Percentiles rank a stretch among this genome's conserved stretches.
Evolutionary conservation across 2,888 invertebrate genomes (phyloP).

Genomic region (Dynastes hyllus): DNA sequence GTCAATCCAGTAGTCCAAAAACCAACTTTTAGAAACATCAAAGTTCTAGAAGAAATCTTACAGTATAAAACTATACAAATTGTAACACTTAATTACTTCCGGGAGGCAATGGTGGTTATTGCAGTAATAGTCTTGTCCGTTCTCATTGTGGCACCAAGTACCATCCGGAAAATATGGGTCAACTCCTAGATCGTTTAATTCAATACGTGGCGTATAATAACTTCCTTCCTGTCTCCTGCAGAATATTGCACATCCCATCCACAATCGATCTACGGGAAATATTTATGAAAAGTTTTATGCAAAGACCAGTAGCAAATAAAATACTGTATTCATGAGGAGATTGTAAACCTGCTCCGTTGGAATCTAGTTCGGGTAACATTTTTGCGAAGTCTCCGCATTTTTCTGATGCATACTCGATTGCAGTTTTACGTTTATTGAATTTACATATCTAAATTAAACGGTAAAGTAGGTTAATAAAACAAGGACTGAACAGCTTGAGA

Average conservation of each 20-base stretch:
- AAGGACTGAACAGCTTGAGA: constrained; percentile 66
- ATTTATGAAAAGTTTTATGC: neutral
- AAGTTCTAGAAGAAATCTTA: constrained; percentile 72
- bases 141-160: constrained; percentile 84
- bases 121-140: constrained; percentile 80
- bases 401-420: constrained; percentile 76
- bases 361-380: constrained; percentile 77
- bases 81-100: constrained; percentile 71
- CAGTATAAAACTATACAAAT: neutral
- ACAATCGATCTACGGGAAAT: constrained; percentile 74
- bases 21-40: constrained; percentile 73
- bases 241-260: constrained; percentile 88
- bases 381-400: constrained; percentile 79
- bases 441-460: constrained; percentile 66
- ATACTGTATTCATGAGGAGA: constrained; percentile 82
- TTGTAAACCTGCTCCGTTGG: constrained; percentile 81
- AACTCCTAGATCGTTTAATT: constrained; percentile 82
- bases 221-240: constrained; percentile 79
- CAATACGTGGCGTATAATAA: constrained; percentile 84
- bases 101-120: constrained; percentile 84
- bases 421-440: constrained; percentile 70
- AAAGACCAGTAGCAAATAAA: neutral
- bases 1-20: constrained; percentile 72
- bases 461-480: constrained; percentile 54
- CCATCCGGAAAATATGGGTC: constrained; percentile 87